Evolutionary conservation across 2,113 vertebrate species (phyloP).

Genomic region (Macquaria australasica): DNA sequence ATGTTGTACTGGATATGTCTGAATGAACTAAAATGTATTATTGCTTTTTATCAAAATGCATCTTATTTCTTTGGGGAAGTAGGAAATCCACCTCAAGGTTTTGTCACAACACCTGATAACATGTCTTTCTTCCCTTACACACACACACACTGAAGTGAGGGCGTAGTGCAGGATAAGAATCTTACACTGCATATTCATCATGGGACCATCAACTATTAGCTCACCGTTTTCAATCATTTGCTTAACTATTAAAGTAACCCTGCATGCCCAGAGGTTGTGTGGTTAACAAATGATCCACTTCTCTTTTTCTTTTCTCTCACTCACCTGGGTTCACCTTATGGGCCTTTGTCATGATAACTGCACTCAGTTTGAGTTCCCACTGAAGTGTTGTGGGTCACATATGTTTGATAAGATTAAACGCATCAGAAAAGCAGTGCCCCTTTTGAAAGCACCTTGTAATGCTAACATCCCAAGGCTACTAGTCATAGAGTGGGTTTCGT

Average conservation of each 20-base stretch:
- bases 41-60: neutral
- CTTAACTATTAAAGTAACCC: slow-evolving; percentile 28
- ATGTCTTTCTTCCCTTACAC: neutral
- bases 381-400: slow-evolving; percentile 54
- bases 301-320: slow-evolving; percentile 51
- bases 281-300: slow-evolving; percentile 68
- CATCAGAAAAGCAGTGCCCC: slow-evolving; percentile 51
- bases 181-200: slow-evolving; percentile 57
- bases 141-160: slow-evolving; percentile 16
- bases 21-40: neutral
- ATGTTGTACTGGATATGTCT: neutral
- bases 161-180: slow-evolving; percentile 38
- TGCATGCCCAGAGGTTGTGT: slow-evolving; percentile 62
- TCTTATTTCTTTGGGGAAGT: neutral
- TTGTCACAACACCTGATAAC: slow-evolving; percentile 25
- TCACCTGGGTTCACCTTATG: slow-evolving; percentile 63
- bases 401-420: slow-evolving; percentile 72
- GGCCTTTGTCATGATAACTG: slow-evolving; percentile 76
- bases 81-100: slow-evolving; percentile 11
- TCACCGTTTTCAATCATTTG: slow-evolving; percentile 51
- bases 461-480: slow-evolving; percentile 55
- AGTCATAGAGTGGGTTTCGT: slow-evolving; percentile 64
- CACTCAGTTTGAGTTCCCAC: slow-evolving; percentile 44
- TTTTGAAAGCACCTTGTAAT: slow-evolving; percentile 59
- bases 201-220: slow-evolving; percentile 67